Evolutionary conservation across 2,113 vertebrate species (phyloP).

Genomic region (Piliocolobus tephrosceles): DNA sequence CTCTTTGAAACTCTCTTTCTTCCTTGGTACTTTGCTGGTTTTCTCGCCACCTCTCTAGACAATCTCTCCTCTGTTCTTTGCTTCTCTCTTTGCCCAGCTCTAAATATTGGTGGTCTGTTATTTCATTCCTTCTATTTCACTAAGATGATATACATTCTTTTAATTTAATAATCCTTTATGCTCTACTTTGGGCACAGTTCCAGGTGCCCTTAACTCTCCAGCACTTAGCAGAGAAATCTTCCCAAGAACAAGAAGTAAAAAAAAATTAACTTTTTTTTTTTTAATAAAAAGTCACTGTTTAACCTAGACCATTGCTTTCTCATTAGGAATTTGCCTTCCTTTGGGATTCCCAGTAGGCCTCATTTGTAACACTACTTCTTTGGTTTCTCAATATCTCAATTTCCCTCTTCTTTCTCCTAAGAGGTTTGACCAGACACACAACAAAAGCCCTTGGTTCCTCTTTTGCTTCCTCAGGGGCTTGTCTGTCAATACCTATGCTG

Average conservation of each 20-base stretch:
- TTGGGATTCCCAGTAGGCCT: neutral
- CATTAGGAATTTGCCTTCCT: slow-evolving; percentile 40
- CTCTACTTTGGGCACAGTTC: neutral
- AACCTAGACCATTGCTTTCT: neutral
- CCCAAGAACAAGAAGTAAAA: neutral
- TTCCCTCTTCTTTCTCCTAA: slow-evolving; percentile 29
- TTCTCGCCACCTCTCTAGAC: neutral
- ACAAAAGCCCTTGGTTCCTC: slow-evolving; percentile 25
- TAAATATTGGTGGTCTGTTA: neutral
- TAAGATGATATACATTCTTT: neutral
- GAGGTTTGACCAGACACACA: slow-evolving; percentile 37
- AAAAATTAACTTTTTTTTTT: neutral
- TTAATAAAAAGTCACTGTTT: neutral
- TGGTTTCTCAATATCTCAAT: neutral
- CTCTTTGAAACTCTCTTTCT: neutral
- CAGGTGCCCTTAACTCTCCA: neutral
- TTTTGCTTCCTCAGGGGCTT: neutral
- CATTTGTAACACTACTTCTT: neutral
- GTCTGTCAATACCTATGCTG: neutral
- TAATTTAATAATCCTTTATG: neutral
- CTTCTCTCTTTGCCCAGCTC: neutral
- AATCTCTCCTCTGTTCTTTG: neutral
- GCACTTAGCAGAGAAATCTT: neutral
- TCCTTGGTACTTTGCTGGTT: neutral
- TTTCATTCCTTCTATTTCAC: neutral